These are phyloP conservation scores for Lethenteron camtschaticum DNA, from an alignment of 2,113 vertebrate species.

Conservation along the genomic window DNA sequence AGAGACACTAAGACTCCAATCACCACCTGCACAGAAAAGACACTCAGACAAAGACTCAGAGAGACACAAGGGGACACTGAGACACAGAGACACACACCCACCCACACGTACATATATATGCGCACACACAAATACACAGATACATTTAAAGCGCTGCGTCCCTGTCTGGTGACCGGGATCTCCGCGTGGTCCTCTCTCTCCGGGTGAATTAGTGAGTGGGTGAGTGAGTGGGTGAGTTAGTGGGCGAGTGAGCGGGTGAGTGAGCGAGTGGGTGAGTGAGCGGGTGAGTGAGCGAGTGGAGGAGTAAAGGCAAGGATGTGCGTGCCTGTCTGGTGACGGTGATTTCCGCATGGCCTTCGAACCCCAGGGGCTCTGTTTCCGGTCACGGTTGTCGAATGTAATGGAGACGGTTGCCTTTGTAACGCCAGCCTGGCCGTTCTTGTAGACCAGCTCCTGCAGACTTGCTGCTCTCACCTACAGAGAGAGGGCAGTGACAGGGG, in stretches of 20 bases:
- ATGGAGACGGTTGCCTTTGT: conserved; percentile 68
- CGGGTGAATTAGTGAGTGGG: conserved; percentile 33
- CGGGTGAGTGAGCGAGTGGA: background rate
- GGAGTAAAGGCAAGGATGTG: conserved; percentile 4
- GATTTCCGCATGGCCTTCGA: conserved; percentile 63
- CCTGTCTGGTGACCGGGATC: conserved; percentile 74
- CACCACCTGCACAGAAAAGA: background rate
- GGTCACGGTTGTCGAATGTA: conserved; percentile 77
- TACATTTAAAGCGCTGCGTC: conserved; percentile 15
- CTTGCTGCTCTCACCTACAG: conserved; percentile 59
- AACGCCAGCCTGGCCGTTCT: conserved; percentile 71
- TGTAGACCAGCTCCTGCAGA: conserved; percentile 78
- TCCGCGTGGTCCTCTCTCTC: conserved; percentile 66
- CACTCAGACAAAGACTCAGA: background rate
- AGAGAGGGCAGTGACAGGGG: background rate
- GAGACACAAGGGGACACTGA: background rate
- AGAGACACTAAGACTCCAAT: background rate
- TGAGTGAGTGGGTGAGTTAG: too few relatives aligned
- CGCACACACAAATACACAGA: background rate
- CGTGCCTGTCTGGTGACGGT: conserved; percentile 68
- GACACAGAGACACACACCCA: background rate
- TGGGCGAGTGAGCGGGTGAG: background rate
- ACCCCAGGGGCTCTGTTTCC: conserved; percentile 63
- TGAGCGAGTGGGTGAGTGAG: too few relatives aligned
- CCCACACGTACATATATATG: background rate